Evolutionary conservation across 2,888 invertebrate genomes (phyloP), one percentile per base, ranked within the genome.

Genomic region (Mimas tiliae): DNA sequence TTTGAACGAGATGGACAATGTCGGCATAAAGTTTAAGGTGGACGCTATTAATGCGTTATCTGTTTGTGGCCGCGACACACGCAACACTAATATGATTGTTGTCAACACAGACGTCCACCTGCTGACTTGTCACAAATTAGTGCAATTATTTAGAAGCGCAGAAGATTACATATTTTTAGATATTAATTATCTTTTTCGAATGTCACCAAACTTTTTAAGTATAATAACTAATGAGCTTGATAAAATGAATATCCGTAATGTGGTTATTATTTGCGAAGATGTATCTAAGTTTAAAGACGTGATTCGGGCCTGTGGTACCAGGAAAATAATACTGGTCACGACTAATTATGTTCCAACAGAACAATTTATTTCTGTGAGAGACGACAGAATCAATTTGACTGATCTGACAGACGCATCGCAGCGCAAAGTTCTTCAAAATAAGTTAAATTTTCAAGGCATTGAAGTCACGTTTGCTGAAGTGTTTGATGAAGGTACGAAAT

Each of bases 391-490:
- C 12, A 62, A 48, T 33, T 34, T 68, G 8, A 53, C 4, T 34
- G 51, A 68, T 16, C 42, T 68, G 19, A 62, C 65, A 21, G 12
- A 21, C 2, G 52, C 45, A 51, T 45, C 58, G n/a, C 65, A 58
- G 19, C 19, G 58, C 19, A 66, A 52, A 47, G n/a, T 68, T 33
- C 51, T 66, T 16, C 51, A 47, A 62, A 47, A 11, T 38, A 12
- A 38, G 33, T 42, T 65, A 11, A 16, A 51, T 21, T 68, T 42
- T 64, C 68, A 68, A 45, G 68, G 68, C 6, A 38, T 34, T 16
- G 62, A 64, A 38, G 53, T 68, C 4, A 53, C 11, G 34, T 53
- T 68, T 38, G 47, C 51, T 16, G 2, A 38, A 14, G 51, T 66
- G 6, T 14, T 68, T 38, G 48, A 66, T n/a, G 38, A 66, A 11